phyloP scores from a whole-genome alignment of 2,888 invertebrate genomes.

The Sympetrum striolatum region DNA sequence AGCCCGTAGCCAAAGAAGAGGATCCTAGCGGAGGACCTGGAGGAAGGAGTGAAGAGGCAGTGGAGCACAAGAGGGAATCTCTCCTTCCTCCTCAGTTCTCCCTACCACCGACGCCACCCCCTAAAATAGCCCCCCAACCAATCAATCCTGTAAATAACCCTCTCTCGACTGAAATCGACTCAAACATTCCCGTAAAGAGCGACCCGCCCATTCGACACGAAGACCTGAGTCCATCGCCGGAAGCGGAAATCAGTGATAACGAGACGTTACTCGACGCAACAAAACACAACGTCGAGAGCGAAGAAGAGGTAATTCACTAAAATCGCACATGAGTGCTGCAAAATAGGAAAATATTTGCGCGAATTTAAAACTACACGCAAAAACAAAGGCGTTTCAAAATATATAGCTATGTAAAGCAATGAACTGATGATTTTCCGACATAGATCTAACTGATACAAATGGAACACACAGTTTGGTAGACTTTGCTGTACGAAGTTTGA shows the following conservation, averaged over 20 bases:
- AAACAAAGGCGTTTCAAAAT: no score
- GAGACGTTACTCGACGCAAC: not conserved
- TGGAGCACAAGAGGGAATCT: constrained; percentile 57
- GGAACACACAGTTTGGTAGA: no score
- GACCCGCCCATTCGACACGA: not conserved
- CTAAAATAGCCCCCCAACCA: constrained; percentile 49
- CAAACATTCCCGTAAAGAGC: not conserved
- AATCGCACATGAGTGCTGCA: no score
- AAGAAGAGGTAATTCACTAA: no score
- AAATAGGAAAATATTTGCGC: no score
- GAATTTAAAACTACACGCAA: no score
- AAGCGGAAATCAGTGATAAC: not conserved
- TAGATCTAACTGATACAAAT: no score
- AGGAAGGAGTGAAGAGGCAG: constrained; percentile 59
- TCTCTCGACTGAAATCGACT: not conserved
- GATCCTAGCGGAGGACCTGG: constrained; percentile 51
- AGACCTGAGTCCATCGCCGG: not conserved
- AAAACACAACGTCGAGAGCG: not conserved
- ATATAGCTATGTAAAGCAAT: no score
- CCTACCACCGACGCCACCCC: not conserved
- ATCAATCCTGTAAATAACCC: constrained; percentile 52
- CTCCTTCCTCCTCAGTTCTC: not conserved
- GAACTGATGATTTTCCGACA: no score
- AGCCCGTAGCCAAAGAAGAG: constrained; percentile 45
- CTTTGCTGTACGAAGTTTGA: no score